Evolutionary conservation across 2,797 vertebrate species (phyloP), one percentile per base, ranked within the genome.

Genomic region (Pangasius larnaudii): DNA sequence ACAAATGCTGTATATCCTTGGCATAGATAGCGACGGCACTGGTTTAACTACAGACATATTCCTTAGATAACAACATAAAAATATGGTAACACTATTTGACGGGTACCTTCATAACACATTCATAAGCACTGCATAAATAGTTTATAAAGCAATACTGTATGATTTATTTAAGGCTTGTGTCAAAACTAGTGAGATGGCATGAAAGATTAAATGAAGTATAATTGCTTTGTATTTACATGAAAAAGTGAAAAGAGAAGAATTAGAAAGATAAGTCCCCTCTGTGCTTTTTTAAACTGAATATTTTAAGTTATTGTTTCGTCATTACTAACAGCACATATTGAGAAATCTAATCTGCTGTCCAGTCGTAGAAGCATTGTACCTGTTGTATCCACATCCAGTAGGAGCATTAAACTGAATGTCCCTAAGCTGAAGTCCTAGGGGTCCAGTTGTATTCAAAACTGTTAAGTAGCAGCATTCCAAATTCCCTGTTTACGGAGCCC

Each of bases 121-220:
- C 39, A 82, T 82, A 49, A 83, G 80, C 59, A 82, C 39, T 30
- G 27, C 59, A 65, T 82, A 22, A 42, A 46, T 82, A 63, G 7
- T 82, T 82, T 19, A 46, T 82, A 49, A 46, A 19, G 58, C 14
- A 59, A 63, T 18, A 49, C 13, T 49, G 13, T 49, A 49, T 83
- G 58, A 82, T 63, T 27, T 42, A 65, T 65, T 46, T 49, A 82
- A 82, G 5, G 22, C 13, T 63, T 82, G 59, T 46, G 14, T n/a
- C 7, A 83, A 67, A 30, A 19, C n/a, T n/a, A 65, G 27, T 67
- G 42, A 83, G 14, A 49, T 5, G 11, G 10, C 19, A 24, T 56
- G 2, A 33, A 24, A 59, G 16, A 33, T 79, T 58, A 58, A 22
- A 53, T 78, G 14, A 56, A 56, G 56, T 81, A 46, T 46, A 46